phyloP scores from a whole-genome alignment of 2,797 vertebrate genomes.

The Silurus aristotelis region DNA sequence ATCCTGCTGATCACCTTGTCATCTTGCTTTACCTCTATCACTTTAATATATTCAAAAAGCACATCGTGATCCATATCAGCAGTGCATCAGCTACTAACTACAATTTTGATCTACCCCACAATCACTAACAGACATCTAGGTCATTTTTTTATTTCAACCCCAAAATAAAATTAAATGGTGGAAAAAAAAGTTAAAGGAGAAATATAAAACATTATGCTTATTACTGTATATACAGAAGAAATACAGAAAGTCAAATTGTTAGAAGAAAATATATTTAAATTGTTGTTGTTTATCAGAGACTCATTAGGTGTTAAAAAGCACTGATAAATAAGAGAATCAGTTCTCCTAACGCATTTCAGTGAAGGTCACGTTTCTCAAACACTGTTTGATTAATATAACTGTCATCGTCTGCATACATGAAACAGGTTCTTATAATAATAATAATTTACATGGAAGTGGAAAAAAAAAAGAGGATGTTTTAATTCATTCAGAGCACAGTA shows the following conservation, averaged over 20 bases:
- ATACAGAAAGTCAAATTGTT: neutral
- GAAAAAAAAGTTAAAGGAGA: neutral
- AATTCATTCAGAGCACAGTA: constrained; percentile 34
- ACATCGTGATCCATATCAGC: neutral
- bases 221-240: neutral
- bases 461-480: constrained; percentile 20
- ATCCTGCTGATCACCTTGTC: neutral
- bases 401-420: neutral
- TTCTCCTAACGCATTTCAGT: neutral
- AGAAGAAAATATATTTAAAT: neutral
- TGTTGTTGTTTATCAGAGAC: neutral
- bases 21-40: neutral
- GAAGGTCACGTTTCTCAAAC: neutral
- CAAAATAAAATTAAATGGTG: neutral
- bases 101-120: neutral
- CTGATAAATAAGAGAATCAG: neutral
- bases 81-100: neutral
- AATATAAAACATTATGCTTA: neutral
- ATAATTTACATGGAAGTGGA: neutral
- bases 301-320: neutral
- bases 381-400: neutral
- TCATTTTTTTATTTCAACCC: neutral
- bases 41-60: neutral
- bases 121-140: neutral
- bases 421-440: constrained; percentile 17